Conservation (phyloP, 2,113 vertebrate genomes). For the Takifugu bimaculatus region DNA sequence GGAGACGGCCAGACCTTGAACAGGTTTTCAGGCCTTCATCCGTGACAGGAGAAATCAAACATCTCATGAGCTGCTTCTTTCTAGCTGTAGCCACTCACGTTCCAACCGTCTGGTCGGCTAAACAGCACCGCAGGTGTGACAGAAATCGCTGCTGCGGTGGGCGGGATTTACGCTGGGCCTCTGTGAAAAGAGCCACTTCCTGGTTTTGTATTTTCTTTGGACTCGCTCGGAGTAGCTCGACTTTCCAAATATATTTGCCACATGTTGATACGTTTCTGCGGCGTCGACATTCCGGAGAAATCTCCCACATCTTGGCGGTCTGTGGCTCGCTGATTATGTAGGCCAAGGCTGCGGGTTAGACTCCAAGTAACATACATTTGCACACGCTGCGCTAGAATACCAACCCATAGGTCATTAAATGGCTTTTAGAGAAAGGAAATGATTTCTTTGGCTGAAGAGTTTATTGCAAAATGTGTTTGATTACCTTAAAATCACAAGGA, state of each 20-base stretch:
- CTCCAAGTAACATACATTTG: slow-evolving; percentile 27
- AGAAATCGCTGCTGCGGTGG: slow-evolving; percentile 8
- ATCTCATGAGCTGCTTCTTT: too few relatives aligned
- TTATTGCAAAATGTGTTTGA: background rate
- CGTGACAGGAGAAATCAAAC: too few relatives aligned
- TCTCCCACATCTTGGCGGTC: slow-evolving; percentile 53
- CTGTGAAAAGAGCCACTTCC: slow-evolving; percentile 63
- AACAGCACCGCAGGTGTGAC: background rate
- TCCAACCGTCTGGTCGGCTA: too few relatives aligned
- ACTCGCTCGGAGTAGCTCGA: slow-evolving; percentile 49
- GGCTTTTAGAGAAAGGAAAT: slow-evolving; percentile 9
- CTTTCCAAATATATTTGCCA: slow-evolving; percentile 71
- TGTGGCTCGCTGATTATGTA: slow-evolving; percentile 47
- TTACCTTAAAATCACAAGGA: background rate
- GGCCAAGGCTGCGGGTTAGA: slow-evolving; percentile 47
- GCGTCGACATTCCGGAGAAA: slow-evolving; percentile 43
- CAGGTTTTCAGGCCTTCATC: too few relatives aligned
- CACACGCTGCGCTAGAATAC: slow-evolving; percentile 11
- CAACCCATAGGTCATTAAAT: slow-evolving; percentile 11
- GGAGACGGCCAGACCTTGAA: too few relatives aligned
- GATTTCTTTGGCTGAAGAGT: background rate
- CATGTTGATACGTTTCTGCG: slow-evolving; percentile 55
- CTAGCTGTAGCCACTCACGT: too few relatives aligned
- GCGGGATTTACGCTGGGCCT: slow-evolving; percentile 6
- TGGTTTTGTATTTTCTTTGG: slow-evolving; percentile 56